Base-by-base conservation (phyloP, 2,113 vertebrate genomes). In the Apaloderma vittatum region DNA sequence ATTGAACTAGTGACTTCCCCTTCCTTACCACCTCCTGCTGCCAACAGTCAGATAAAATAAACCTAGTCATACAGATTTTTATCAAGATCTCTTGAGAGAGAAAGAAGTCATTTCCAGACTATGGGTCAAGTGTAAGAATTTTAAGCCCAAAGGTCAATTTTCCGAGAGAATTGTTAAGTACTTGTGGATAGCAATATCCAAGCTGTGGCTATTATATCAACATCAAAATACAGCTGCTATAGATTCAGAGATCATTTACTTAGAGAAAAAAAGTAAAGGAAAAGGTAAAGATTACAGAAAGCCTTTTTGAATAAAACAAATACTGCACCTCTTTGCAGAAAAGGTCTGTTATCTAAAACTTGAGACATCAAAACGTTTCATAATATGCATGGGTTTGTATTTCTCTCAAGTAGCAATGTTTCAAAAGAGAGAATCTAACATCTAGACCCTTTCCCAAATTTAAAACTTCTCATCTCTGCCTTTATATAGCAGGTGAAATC, bases 11-110 rank as follows among this genome's bases (percentile, higher is more conserved):
- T 61, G 62, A 93, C 24, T 80, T 86, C 43, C 68, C 34, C 19
- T 93, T 90, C 71, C 75, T 86, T 46, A 79, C 46, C 49, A 88
- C 7, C 26, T 76, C 71, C 84, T 86, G 61, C 49, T 93, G 68
- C 61, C 79, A 70, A 65, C 23, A 85, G 46, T 72, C 68, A 75
- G 57, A 90, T 40, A 93, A 97, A 93, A 88, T 55, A 92, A 84
- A 91, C 55, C 15, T 54, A 85, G 61, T 63, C 43, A 75, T 74
- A 88, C 5, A 68, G 36, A 75, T 81, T 80, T 93, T 93, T 80
- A 94, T 87, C 5, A 14, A 73, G 52, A 79, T 49, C 24, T 86
- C 68, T 82, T 81, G 15, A 58, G 51, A 87, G 30, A 76, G 14
- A 81, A 66, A 92, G 3, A 79, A 89, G 15, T 49, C 0, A 88